phyloP scores from a whole-genome alignment of 2,113 vertebrate species.

The Boulengeromyrus knoepffleri region DNA sequence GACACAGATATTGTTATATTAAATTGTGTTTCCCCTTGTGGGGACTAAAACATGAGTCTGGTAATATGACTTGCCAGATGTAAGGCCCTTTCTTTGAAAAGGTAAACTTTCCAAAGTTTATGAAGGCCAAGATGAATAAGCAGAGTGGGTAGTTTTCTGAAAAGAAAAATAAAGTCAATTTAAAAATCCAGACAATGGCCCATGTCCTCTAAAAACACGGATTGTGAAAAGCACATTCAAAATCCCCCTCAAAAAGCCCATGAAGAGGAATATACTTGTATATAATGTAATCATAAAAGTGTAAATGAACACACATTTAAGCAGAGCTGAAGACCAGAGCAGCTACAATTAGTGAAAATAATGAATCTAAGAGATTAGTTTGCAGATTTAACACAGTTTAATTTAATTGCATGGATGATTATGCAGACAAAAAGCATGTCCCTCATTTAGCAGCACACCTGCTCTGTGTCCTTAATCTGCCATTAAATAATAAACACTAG shows the following conservation, averaged over 20 bases:
- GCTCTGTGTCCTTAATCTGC: neutral
- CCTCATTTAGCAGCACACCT: neutral
- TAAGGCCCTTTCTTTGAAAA: neutral
- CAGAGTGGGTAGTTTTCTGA: neutral
- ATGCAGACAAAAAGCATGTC: neutral
- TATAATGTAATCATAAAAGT: neutral
- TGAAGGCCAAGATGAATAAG: neutral
- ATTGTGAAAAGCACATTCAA: neutral
- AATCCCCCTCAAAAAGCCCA: neutral
- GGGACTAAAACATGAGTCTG: neutral
- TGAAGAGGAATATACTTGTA: neutral
- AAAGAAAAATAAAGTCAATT: neutral
- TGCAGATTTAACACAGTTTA: neutral
- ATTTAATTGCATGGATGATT: neutral
- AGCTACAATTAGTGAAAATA: neutral
- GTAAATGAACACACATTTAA: neutral
- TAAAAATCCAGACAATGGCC: neutral
- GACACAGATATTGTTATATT: neutral
- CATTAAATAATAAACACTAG: neutral
- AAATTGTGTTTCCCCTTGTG: neutral
- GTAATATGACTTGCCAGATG: neutral
- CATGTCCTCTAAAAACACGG: neutral
- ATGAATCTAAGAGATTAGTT: neutral
- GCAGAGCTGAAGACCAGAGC: neutral
- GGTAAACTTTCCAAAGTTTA: neutral